Conservation (phyloP, 1,140 invertebrate genomes). For the Temnothorax longispinosus region DNA sequence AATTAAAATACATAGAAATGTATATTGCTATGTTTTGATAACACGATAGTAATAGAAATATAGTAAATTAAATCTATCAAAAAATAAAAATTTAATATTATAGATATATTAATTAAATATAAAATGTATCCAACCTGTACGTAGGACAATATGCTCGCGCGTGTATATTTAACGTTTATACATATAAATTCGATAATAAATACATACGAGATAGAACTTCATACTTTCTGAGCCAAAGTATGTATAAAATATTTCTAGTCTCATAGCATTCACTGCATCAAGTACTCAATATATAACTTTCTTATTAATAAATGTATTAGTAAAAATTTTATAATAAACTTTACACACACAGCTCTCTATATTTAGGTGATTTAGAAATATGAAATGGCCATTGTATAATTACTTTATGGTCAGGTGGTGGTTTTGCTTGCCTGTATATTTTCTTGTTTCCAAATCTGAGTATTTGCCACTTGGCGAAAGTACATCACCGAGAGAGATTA, state of each 20-base stretch:
- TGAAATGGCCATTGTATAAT: conserved; percentile 36
- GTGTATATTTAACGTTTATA: neutral
- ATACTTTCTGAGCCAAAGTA: conserved; percentile 49
- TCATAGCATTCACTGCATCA: neutral
- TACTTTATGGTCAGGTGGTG: conserved; percentile 24
- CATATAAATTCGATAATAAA: neutral
- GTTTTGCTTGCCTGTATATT: neutral
- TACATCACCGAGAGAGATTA: neutral
- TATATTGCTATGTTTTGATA: neutral
- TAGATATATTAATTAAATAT: conserved; percentile 1
- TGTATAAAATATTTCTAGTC: conserved; percentile 56
- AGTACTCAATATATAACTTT: neutral
- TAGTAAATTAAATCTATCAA: conserved; percentile 7
- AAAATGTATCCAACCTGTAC: neutral
- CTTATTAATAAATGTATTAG: neutral
- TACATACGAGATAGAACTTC: neutral
- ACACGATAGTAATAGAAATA: neutral
- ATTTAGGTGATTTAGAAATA: conserved; percentile 15
- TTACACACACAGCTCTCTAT: conserved; percentile 36
- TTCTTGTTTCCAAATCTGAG: neutral
- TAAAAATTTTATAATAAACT: conserved; percentile 31
- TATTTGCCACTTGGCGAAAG: neutral
- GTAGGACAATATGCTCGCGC: neutral
- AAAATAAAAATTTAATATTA: neutral
- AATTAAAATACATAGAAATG: conserved; percentile 1